These are phyloP conservation scores for Drosophila peninsularis DNA, from an alignment of 2,888 invertebrate species.

Conservation along the genomic window DNA sequence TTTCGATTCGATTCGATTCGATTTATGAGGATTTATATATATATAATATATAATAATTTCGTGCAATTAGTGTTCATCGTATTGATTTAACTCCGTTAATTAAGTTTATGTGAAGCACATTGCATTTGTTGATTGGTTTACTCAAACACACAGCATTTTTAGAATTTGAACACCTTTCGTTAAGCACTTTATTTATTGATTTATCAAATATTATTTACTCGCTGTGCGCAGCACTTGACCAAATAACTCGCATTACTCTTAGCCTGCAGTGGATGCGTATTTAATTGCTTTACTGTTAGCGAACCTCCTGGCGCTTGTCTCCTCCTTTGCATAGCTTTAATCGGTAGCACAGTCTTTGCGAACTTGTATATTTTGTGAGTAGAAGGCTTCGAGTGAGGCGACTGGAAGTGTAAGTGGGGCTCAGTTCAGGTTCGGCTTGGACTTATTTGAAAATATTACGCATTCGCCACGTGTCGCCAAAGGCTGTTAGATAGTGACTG, in stretches of 20 bases:
- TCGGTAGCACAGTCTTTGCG: conserved; percentile 66
- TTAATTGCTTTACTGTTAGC: conserved; percentile 38
- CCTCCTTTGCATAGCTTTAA: conserved; percentile 39
- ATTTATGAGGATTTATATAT: background rate
- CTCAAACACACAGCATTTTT: conserved; percentile 39
- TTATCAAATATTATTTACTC: conserved; percentile 20
- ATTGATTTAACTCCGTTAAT: conserved; percentile 24
- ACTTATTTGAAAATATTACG: conserved; percentile 36
- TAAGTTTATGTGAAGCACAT: conserved; percentile 29
- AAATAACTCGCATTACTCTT: conserved; percentile 16
- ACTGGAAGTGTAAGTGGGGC: conserved; percentile 22
- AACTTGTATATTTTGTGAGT: conserved; percentile 47
- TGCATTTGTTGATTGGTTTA: conserved; percentile 4
- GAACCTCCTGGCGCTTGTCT: conserved; percentile 13
- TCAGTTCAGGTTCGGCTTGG: background rate
- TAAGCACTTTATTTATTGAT: conserved; percentile 61
- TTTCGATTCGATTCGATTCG: conserved; percentile 15
- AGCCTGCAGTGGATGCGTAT: conserved; percentile 33
- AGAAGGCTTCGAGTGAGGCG: conserved; percentile 60
- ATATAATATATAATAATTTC: conserved; percentile 6
- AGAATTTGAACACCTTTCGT: conserved; percentile 69
- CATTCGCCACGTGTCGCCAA: conserved; percentile 70
- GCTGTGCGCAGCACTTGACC: conserved; percentile 31
- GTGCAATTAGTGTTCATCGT: conserved; percentile 32
- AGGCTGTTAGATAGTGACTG: conserved; percentile 59